Conservation (phyloP, 2,888 invertebrate species). For the Leptopilina myrica region DNA sequence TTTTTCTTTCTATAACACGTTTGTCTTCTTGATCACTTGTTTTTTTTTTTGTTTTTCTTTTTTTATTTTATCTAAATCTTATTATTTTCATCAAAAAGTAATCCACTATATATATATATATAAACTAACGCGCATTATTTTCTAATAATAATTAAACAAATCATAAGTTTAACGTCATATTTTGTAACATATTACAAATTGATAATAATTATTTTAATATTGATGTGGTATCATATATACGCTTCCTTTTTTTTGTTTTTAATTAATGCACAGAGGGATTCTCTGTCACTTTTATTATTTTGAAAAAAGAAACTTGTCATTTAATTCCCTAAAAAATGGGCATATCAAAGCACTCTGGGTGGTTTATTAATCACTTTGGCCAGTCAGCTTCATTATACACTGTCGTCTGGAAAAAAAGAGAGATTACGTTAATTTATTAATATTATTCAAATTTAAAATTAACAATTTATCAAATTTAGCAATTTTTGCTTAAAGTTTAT, state of each 20-base stretch:
- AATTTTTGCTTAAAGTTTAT: too few species aligned
- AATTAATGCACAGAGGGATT: conserved; percentile 14
- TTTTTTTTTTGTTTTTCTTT: background rate
- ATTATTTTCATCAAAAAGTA: conserved; percentile 35
- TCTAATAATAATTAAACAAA: conserved; percentile 24
- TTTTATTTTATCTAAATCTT: conserved; percentile 28
- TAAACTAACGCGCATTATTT: background rate
- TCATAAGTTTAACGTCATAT: background rate
- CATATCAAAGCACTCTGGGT: conserved; percentile 38
- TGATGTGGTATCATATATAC: conserved; percentile 2
- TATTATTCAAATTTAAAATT: background rate
- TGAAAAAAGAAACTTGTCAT: conserved; percentile 50
- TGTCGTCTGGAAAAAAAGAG: conserved; percentile 58
- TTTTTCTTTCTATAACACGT: background rate
- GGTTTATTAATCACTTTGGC: conserved; percentile 21
- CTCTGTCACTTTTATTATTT: conserved; percentile 52
- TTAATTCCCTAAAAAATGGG: conserved; percentile 44
- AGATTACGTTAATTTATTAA: background rate
- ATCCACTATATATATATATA: background rate
- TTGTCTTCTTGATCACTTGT: background rate
- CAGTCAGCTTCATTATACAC: conserved; percentile 52
- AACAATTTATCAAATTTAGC: background rate
- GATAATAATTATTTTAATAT: conserved; percentile 11
- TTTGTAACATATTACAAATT: conserved; percentile 13
- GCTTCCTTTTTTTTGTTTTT: background rate